phyloP scores from a whole-genome alignment of 1,140 invertebrate species.

The Thaumatotibia leucotreta region DNA sequence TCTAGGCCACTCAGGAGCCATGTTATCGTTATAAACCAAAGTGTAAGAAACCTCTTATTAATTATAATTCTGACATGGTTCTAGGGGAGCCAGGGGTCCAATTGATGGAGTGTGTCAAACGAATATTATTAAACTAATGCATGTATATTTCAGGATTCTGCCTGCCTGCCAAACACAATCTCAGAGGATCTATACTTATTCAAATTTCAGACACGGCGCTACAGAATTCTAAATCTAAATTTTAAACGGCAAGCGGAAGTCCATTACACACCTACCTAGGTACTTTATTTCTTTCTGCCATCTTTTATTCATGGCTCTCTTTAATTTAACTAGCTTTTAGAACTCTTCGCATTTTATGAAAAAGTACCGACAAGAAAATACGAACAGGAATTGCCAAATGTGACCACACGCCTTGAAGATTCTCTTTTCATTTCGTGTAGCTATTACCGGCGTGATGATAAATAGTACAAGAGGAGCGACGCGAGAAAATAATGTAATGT shows the following conservation, averaged over 20 bases:
- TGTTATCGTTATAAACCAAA: too few species aligned
- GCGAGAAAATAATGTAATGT: background rate
- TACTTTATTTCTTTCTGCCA: background rate
- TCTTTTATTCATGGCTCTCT: background rate
- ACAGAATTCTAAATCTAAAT: conserved; percentile 5
- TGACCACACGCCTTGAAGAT: background rate
- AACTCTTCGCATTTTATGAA: background rate
- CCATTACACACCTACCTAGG: conserved; percentile 2
- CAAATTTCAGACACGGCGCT: background rate
- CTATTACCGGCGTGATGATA: background rate
- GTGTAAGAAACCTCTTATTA: too few species aligned
- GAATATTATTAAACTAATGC: background rate
- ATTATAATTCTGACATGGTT: too few species aligned
- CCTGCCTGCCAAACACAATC: background rate
- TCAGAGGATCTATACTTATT: background rate
- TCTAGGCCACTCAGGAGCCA: too few species aligned
- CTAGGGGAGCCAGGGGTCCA: too few species aligned
- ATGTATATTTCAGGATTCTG: background rate
- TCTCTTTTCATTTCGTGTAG: background rate
- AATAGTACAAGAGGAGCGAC: background rate
- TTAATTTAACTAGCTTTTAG: conserved; percentile 7
- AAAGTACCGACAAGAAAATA: background rate
- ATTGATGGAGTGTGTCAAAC: background rate
- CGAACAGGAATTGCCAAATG: background rate
- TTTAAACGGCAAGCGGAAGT: conserved; percentile 9